phyloP scores from a whole-genome alignment of 2,888 invertebrate genomes.

The Aphodius granarius region DNA sequence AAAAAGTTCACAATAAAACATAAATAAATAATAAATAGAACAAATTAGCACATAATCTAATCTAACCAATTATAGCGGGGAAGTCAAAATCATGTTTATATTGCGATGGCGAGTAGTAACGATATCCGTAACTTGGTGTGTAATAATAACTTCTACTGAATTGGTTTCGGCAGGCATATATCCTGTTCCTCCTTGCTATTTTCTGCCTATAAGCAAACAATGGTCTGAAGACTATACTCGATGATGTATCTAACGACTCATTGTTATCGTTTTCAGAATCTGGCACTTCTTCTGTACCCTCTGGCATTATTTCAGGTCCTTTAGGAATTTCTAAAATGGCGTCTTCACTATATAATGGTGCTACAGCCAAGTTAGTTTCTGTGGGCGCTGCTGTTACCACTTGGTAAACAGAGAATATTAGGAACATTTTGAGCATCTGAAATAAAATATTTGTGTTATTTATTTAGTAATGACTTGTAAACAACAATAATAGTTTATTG shows the following conservation, averaged over 20 bases:
- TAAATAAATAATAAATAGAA: no score
- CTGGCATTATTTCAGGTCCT: no score
- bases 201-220: slow-evolving; percentile 19
- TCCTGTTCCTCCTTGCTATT: slow-evolving; percentile 1
- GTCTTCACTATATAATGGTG: neutral
- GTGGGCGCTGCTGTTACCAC: neutral
- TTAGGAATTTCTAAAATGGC: neutral
- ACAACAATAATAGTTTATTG: no score
- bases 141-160: slow-evolving; percentile 1
- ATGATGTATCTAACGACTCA: slow-evolving; percentile 16
- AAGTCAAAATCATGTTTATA: neutral
- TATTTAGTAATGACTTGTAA: no score
- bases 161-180: neutral
- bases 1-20: no score
- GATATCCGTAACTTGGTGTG: slow-evolving; percentile 13
- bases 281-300: neutral
- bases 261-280: neutral
- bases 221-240: slow-evolving; percentile 14
- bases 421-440: neutral
- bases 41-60: no score
- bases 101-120: slow-evolving; percentile 8
- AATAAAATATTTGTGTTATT: neutral
- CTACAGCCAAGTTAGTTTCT: no score
- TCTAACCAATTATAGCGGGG: neutral
- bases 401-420: neutral